Evolutionary conservation across 2,888 invertebrate genomes (phyloP).

Genomic region (Toxonevra muliebris): DNA sequence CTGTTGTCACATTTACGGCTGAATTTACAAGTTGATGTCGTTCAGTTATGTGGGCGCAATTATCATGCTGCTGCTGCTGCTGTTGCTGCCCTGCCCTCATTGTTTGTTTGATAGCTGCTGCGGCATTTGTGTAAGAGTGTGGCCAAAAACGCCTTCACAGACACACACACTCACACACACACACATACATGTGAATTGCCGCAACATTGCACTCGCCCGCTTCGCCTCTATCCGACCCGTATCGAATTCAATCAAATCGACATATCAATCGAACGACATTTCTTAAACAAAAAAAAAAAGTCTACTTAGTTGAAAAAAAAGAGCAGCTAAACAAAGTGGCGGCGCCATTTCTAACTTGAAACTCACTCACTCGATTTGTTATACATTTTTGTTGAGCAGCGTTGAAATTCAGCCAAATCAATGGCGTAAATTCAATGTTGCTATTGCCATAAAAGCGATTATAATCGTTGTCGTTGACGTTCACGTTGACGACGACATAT

Average conservation of each 20-base stretch:
- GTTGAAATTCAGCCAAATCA: too few relatives aligned
- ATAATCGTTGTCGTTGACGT: too few relatives aligned
- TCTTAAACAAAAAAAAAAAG: neutral
- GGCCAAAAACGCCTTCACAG: conserved; percentile 26
- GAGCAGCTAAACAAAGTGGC: too few relatives aligned
- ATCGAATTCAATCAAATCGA: neutral
- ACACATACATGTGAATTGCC: conserved; percentile 6
- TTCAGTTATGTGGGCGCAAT: conserved; percentile 23
- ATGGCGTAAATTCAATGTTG: too few relatives aligned
- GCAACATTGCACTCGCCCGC: neutral
- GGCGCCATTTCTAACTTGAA: too few relatives aligned
- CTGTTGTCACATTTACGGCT: neutral
- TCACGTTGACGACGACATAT: too few relatives aligned
- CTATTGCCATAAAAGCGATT: too few relatives aligned
- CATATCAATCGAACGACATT: neutral
- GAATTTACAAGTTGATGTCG: neutral
- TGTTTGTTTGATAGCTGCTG: conserved; percentile 21
- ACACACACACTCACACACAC: conserved; percentile 8
- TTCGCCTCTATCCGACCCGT: too few relatives aligned
- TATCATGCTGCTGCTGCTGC: conserved; percentile 19
- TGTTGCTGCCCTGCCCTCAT: conserved; percentile 31
- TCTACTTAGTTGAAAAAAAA: too few relatives aligned
- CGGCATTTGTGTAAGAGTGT: conserved; percentile 14
- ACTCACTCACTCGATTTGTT: too few relatives aligned
- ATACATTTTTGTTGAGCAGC: too few relatives aligned